phyloP scores from a whole-genome alignment of 2,888 invertebrate species.

The Ennomos fuscantarius region DNA sequence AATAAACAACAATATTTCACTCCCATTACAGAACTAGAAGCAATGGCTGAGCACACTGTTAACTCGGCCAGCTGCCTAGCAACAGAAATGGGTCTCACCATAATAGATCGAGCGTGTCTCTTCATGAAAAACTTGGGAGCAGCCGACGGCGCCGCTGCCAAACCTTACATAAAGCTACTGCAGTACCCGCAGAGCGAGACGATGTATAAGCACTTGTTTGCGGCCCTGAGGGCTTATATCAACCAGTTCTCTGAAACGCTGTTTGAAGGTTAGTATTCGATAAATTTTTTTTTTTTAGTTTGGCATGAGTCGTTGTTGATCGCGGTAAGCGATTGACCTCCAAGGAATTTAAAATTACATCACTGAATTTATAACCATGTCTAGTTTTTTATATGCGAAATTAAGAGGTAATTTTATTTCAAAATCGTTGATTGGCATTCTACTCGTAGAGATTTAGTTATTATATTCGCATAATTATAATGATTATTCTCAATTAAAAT shows the following conservation, averaged over 20 bases:
- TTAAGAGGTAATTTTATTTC: not conserved
- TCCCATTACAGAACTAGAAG: constrained; percentile 65
- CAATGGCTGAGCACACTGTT: constrained; percentile 74
- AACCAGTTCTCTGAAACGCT: constrained; percentile 94
- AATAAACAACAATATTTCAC: no score
- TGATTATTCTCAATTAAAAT: constrained; percentile 3
- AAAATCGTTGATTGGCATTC: not conserved
- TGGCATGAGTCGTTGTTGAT: no score
- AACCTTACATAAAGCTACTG: constrained; percentile 94
- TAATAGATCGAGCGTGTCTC: constrained; percentile 94
- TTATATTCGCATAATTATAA: constrained; percentile 3
- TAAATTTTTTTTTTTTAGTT: not conserved
- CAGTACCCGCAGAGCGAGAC: constrained; percentile 96
- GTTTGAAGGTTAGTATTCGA: constrained; percentile 87
- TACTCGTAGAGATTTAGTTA: constrained; percentile 9
- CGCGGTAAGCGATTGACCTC: no score
- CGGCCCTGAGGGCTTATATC: constrained; percentile 95
- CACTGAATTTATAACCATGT: not conserved
- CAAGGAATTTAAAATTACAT: not conserved
- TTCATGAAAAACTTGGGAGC: constrained; percentile 93
- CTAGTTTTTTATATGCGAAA: no score
- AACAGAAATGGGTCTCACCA: constrained; percentile 94
- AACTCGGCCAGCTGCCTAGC: constrained; percentile 86
- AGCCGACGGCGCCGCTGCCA: constrained; percentile 92
- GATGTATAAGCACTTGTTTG: constrained; percentile 95